Base-by-base conservation (phyloP, 2,888 invertebrate genomes). In the Agrypnus murinus region DNA sequence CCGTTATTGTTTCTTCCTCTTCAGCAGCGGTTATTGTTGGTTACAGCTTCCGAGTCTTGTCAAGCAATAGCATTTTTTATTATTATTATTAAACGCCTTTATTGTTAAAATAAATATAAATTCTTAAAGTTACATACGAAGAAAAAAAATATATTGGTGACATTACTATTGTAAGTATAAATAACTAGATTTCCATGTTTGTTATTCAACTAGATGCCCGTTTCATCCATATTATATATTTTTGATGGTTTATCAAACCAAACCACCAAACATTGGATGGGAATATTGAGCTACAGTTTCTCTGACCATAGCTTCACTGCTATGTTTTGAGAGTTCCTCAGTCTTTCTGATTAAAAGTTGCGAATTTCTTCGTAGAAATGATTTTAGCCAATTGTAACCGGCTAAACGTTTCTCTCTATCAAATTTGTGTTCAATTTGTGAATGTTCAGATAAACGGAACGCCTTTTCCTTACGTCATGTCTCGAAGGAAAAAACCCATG, bases 161-260 rank as follows among this genome's bases (percentile, higher is more conserved):
- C n/a, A n/a, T n/a, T n/a, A n/a, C n/a, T n/a, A n/a, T n/a, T n/a
- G n/a, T n/a, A n/a, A n/a, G n/a, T n/a, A n/a, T n/a, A n/a, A n/a
- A n/a, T n/a, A n/a, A n/a, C n/a, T n/a, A n/a, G n/a, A n/a, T n/a
- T 78, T 3, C 80, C 79, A 38, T 83, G 78, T 71, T 79, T 81
- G 72, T 84, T 83, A 25, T 85, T 84, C 3, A 83, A 75, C 64
- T 83, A 82, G 2, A 84, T 67, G 5, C 83, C 71, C 1, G 40
- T 62, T 36, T 68, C 71, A 32, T 71, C 58, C 31, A 64, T 43
- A 32, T 68, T 68, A 34, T 50, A 64, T 2, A 71, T 58, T 12
- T 65, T 36, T 15, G 10, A 25, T 6, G 40, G n/a, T n/a, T n/a
- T n/a, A n/a, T n/a, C n/a, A n/a, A n/a, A n/a, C 40, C 40, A 58